Evolutionary conservation across 2,797 vertebrate species (phyloP).

Genomic region (Trichosurus vulpecula): DNA sequence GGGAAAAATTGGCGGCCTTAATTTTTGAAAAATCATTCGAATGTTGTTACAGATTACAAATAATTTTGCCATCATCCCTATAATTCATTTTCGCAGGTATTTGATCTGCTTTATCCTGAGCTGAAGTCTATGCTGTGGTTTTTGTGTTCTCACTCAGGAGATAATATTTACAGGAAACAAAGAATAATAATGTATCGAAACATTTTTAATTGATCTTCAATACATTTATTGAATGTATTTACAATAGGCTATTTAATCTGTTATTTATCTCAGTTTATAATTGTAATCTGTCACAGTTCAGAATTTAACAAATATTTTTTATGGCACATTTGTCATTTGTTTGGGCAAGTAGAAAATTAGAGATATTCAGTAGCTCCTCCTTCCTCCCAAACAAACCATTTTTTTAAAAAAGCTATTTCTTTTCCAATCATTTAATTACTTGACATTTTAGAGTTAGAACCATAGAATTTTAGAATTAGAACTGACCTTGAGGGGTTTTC

Average conservation of each 20-base stretch:
- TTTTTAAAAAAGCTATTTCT: not conserved
- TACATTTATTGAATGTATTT: constrained; percentile 9
- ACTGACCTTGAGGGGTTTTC: not conserved
- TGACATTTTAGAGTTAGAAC: constrained; percentile 12
- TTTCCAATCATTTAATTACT: constrained; percentile 32
- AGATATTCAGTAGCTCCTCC: not conserved
- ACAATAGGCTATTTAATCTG: not conserved
- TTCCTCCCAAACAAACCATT: constrained; percentile 3
- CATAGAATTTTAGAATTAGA: not conserved
- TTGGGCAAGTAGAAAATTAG: not conserved
- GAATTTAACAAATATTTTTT: not conserved
- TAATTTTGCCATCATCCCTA: not conserved
- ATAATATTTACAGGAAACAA: constrained; percentile 27
- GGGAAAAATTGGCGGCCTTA: not conserved
- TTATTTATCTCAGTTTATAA: not conserved
- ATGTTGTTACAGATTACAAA: not conserved
- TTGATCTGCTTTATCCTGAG: not conserved
- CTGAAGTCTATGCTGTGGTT: not conserved
- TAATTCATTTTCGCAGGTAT: not conserved
- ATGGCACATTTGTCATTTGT: not conserved
- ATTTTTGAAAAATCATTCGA: constrained; percentile 7
- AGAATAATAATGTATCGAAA: constrained; percentile 1
- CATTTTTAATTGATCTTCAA: constrained; percentile 18
- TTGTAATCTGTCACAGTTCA: not conserved
- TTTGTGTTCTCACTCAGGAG: constrained; percentile 38